Conservation (phyloP, 2,113 vertebrate species). For the Caloenas nicobarica region DNA sequence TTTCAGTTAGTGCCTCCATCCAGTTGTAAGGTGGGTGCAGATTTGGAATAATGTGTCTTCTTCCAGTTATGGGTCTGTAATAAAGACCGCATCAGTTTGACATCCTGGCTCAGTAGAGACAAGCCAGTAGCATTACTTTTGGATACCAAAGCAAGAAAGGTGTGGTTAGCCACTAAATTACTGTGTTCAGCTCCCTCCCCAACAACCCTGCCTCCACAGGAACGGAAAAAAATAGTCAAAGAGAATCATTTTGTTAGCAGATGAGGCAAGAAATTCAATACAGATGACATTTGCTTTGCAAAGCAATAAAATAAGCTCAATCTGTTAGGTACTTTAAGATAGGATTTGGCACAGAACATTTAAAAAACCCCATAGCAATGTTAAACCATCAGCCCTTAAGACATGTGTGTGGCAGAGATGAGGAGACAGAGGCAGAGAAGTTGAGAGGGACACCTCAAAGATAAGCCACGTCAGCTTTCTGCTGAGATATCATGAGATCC, state of each 20-base stretch:
- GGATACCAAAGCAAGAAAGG: neutral
- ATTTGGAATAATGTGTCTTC: neutral
- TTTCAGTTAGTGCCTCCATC: neutral
- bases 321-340: conserved; percentile 24
- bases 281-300: conserved; percentile 53
- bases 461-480: neutral
- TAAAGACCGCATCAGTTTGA: neutral
- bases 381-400: neutral
- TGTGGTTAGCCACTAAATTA: neutral
- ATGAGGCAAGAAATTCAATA: conserved; percentile 44
- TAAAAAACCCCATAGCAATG: neutral
- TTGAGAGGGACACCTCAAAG: neutral
- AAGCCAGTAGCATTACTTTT: neutral
- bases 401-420: neutral
- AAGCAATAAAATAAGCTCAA: conserved; percentile 40
- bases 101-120: neutral
- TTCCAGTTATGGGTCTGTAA: neutral
- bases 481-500: neutral
- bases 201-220: neutral
- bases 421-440: neutral
- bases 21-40: neutral
- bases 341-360: conserved; percentile 7
- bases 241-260: conserved; percentile 1
- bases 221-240: neutral
- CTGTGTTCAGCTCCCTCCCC: neutral